Conservation (phyloP, 1,140 invertebrate genomes). For the Musca domestica region DNA sequence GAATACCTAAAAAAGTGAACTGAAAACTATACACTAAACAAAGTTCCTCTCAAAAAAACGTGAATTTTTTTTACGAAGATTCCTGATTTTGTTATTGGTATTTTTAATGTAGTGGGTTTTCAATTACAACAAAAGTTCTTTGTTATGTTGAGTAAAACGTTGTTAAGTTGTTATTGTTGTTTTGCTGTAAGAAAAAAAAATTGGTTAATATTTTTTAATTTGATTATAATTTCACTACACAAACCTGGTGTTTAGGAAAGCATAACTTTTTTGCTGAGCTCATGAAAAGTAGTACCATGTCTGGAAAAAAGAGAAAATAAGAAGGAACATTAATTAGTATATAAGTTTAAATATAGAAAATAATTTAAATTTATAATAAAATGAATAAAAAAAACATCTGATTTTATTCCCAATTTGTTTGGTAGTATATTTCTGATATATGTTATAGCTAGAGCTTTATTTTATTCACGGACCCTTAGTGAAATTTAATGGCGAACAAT, state of each 20-base stretch:
- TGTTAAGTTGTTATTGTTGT: constrained; percentile 18
- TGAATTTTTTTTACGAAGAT: too few relatives aligned
- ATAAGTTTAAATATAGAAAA: too few relatives aligned
- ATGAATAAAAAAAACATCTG: too few relatives aligned
- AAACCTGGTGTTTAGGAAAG: constrained; percentile 52
- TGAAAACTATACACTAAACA: too few relatives aligned
- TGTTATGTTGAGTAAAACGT: constrained; percentile 14
- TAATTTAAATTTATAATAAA: too few relatives aligned
- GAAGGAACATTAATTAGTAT: background rate
- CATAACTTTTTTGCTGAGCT: constrained; percentile 43
- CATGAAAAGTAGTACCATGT: constrained; percentile 51
- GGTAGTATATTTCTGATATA: too few relatives aligned
- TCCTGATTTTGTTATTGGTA: constrained; percentile 28
- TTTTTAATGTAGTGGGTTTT: constrained; percentile 19
- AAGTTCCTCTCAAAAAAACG: too few relatives aligned
- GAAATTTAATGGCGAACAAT: too few relatives aligned
- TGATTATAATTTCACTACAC: background rate
- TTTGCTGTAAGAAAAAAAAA: background rate
- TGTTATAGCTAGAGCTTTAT: too few relatives aligned
- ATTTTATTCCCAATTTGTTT: too few relatives aligned
- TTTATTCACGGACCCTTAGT: too few relatives aligned
- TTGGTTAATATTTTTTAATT: background rate
- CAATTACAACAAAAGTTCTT: constrained; percentile 10
- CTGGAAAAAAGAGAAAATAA: constrained; percentile 33
- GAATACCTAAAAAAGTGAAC: too few relatives aligned